A percentile compares a stretch with the other conserved stretches of the same genome.
Evolutionary conservation across 2,113 vertebrate species (phyloP).

Genomic region (Gallinago undulata): DNA sequence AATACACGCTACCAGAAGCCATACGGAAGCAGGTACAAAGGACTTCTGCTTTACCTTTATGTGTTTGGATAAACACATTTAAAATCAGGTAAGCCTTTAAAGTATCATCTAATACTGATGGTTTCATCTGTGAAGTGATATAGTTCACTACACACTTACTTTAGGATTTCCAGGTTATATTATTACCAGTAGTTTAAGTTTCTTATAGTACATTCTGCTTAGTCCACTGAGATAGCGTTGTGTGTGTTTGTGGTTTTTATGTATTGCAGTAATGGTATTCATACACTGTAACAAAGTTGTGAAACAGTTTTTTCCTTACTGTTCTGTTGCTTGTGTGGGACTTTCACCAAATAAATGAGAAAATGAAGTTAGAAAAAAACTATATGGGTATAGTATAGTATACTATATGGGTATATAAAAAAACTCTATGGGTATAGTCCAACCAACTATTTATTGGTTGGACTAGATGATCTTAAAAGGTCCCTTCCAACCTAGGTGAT

Average conservation of each 20-base stretch:
- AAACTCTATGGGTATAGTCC: too few species aligned
- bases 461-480: too few species aligned
- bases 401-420: too few species aligned
- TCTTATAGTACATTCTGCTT: neutral
- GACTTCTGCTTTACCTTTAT: conserved; percentile 80
- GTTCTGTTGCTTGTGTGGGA: neutral
- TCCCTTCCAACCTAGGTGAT: too few species aligned
- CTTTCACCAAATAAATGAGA: neutral
- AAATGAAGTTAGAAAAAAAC: neutral
- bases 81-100: conserved; percentile 80
- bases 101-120: neutral
- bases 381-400: too few species aligned
- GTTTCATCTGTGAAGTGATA: neutral
- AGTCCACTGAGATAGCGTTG: neutral
- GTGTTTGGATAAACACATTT: conserved; percentile 85
- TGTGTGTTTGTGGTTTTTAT: neutral
- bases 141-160: neutral
- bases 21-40: conserved; percentile 80
- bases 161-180: neutral
- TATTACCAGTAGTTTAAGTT: neutral
- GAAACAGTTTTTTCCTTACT: neutral
- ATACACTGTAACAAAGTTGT: neutral
- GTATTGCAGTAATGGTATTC: neutral
- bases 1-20: conserved; percentile 81
- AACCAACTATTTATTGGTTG: too few species aligned